Percentiles rank a stretch among this genome's conserved stretches.
Evolutionary conservation across 2,888 invertebrate species (phyloP).

Genomic region (Drosophila birchii): DNA sequence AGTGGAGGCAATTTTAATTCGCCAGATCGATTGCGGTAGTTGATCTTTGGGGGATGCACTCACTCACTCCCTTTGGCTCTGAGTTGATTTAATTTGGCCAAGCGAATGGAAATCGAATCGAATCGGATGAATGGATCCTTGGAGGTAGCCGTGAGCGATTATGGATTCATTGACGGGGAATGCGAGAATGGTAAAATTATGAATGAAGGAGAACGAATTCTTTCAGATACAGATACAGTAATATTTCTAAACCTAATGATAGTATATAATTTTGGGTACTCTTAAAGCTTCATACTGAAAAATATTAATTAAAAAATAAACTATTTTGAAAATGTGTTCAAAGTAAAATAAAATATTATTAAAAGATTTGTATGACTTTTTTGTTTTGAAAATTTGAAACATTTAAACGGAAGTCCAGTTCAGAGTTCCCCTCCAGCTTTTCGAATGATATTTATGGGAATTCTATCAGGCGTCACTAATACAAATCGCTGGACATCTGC

Average conservation of each 20-base stretch:
- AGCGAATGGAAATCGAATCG: slow-evolving; percentile 30
- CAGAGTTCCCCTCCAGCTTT: not conserved
- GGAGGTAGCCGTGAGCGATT: slow-evolving; percentile 13
- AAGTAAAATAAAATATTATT: too few species aligned
- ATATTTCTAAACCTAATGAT: not conserved
- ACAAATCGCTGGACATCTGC: slow-evolving; percentile 38
- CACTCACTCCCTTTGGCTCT: not conserved
- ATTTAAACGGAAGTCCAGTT: not conserved
- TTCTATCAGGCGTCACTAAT: slow-evolving; percentile 30
- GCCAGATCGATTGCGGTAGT: slow-evolving; percentile 49
- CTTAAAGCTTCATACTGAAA: too few species aligned
- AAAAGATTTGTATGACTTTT: not conserved
- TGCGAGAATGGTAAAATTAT: slow-evolving; percentile 6
- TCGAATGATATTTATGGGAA: slow-evolving; percentile 21
- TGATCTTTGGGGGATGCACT: slow-evolving; percentile 35
- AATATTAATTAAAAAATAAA: too few species aligned
- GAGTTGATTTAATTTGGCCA: slow-evolving; percentile 31
- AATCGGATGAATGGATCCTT: slow-evolving; percentile 28
- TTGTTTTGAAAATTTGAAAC: not conserved
- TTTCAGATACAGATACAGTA: not conserved
- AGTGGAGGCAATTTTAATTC: slow-evolving; percentile 31
- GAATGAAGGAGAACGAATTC: slow-evolving; percentile 7
- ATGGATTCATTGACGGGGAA: slow-evolving; percentile 30
- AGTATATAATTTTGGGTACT: not conserved
- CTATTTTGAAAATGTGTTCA: not conserved